Conservation (phyloP, 2,888 invertebrate species). For the Drosophila affinis region DNA sequence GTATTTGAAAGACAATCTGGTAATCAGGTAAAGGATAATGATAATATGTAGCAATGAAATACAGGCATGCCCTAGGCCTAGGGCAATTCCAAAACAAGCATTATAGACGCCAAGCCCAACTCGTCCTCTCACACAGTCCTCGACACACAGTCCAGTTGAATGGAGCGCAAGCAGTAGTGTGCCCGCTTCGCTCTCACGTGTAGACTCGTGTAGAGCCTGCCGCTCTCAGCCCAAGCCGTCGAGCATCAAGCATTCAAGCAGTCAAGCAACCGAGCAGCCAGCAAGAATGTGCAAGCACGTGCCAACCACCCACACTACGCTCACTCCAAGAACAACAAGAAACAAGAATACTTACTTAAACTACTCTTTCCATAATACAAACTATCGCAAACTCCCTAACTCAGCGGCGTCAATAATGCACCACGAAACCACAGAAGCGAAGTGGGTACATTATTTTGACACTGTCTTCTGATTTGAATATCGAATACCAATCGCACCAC, state of each 20-base stretch:
- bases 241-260: constrained; percentile 4
- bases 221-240: not conserved
- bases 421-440: constrained; percentile 56
- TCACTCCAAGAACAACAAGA: constrained; percentile 34
- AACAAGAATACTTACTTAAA: constrained; percentile 51
- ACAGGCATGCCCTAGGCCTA: constrained; percentile 29
- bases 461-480: constrained; percentile 84
- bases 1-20: constrained; percentile 15
- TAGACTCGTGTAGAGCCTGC: not conserved
- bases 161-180: constrained; percentile 45
- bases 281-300: constrained; percentile 47
- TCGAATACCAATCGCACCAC: constrained; percentile 64
- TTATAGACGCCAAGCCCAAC: constrained; percentile 25
- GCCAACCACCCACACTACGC: constrained; percentile 27
- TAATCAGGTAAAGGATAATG: constrained; percentile 7
- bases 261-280: constrained; percentile 18
- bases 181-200: constrained; percentile 42
- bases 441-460: constrained; percentile 84
- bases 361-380: constrained; percentile 78
- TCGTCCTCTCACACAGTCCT: constrained; percentile 20
- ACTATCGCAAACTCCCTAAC: constrained; percentile 72
- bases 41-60: constrained; percentile 27
- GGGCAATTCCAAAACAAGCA: constrained; percentile 11
- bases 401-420: constrained; percentile 80
- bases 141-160: constrained; percentile 19